Base-by-base conservation (phyloP, 2,113 vertebrate species). In the Crotophaga sulcirostris region DNA sequence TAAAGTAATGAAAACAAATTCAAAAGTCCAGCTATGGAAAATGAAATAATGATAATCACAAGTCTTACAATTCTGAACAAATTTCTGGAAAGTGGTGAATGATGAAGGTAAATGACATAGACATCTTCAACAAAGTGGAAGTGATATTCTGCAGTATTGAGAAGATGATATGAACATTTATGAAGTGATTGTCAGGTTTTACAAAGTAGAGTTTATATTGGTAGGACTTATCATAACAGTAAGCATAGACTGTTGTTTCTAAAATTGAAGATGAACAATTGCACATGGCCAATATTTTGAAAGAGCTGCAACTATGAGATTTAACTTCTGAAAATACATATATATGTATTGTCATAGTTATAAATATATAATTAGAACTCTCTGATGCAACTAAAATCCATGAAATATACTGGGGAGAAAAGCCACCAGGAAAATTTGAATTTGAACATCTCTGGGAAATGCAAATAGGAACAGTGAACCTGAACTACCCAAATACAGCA, bases 1-100 rank as follows among this genome's bases (percentile, higher is more conserved):
- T 85, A 93, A 76, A 85, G 40, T 28, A 96, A 24, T 54, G 60
- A 87, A 89, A 87, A 83, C 31, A 64, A 45, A 94, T 89, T 92
- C 84, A 62, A 52, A 89, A 82, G 49, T 38, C 17, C 31, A 59
- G 54, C 68, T 75, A 72, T 31, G 10, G 25, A 85, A 88, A 90
- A 79, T 59, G 58, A 84, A 66, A 72, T 89, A 82, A 91, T 64
- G 51, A 20, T 70, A 94, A 90, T 74, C 55, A 66, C 28, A 84
- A 76, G 42, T 59, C 87, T 91, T 60, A 70, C 94, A 93, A 94
- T 44, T 95, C 75, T 85, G 79, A 78, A 51, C 26, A 82, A 68
- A 76, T 64, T 94, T 94, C 60, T 84, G 64, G 33, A 83, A 85
- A 90, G 55, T 55, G 26, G 55, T 76, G 89, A 92, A 85, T 72